These are phyloP conservation scores for Limnephilus rhombicus DNA, from an alignment of 2,888 invertebrate genomes.

Conservation along the genomic window DNA sequence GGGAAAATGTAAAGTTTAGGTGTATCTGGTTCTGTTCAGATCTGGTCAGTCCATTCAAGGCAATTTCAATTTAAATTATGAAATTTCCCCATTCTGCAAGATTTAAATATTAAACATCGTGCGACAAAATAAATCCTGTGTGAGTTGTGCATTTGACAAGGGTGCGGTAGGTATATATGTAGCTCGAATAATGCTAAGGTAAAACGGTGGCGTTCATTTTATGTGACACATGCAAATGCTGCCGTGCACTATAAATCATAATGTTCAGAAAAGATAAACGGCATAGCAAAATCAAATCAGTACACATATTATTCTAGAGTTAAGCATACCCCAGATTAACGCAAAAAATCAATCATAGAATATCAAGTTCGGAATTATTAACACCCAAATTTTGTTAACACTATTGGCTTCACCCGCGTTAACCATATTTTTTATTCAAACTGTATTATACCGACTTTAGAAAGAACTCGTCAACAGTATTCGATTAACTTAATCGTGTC, in stretches of 20 bases:
- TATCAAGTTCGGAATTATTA: background rate
- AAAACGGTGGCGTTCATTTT: background rate
- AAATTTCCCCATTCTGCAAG: background rate
- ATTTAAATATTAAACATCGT: background rate
- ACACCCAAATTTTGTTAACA: background rate
- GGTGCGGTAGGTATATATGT: background rate
- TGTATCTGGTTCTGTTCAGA: background rate
- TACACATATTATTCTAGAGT: background rate
- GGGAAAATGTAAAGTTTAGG: background rate
- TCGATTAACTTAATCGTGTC: background rate
- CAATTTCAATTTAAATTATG: background rate
- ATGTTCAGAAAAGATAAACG: background rate
- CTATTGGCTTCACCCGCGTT: too few relatives aligned
- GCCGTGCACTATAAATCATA: background rate
- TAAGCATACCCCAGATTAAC: background rate
- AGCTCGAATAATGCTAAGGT: background rate
- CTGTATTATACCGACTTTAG: too few relatives aligned
- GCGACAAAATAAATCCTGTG: background rate
- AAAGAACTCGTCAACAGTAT: too few relatives aligned
- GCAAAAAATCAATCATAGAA: background rate
- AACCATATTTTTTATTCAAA: too few relatives aligned
- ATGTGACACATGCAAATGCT: background rate
- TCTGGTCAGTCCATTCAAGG: background rate
- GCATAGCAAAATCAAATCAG: background rate
- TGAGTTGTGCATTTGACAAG: slow-evolving; percentile 1